Conservation (phyloP, 2,113 vertebrate species). For the Chloebia gouldiae region DNA sequence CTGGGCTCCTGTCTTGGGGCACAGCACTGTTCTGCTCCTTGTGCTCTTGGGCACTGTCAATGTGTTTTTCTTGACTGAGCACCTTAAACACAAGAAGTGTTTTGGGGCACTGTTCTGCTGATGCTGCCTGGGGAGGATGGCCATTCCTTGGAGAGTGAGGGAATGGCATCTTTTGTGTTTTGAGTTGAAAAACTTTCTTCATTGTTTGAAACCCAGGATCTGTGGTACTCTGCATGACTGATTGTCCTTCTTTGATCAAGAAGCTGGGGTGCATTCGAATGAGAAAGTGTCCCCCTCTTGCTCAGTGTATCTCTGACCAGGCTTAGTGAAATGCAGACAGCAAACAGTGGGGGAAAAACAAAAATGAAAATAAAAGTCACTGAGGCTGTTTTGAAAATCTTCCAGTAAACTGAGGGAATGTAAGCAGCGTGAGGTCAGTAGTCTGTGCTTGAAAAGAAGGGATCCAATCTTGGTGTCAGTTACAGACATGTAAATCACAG, state of each 20-base stretch:
- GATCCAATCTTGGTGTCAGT: neutral
- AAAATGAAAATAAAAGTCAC: neutral
- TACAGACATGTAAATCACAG: neutral
- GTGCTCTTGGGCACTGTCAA: neutral
- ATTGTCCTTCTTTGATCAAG: neutral
- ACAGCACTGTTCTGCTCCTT: neutral
- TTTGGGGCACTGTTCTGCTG: neutral
- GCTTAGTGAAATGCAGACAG: neutral
- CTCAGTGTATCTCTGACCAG: neutral
- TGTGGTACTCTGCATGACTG: neutral
- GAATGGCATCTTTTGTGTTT: neutral
- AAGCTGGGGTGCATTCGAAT: neutral
- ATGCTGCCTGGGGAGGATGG: neutral
- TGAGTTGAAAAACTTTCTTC: neutral
- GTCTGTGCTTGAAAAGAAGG: neutral
- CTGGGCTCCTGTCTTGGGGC: neutral
- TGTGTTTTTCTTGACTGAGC: neutral
- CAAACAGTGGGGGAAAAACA: accelerated
- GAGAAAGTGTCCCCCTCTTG: neutral
- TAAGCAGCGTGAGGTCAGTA: neutral
- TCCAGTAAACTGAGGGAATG: neutral
- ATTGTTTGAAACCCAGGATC: neutral
- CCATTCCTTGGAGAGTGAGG: neutral
- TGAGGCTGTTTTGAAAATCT: neutral
- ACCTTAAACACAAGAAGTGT: neutral